Percentiles rank a stretch among this genome's conserved stretches.
phyloP scores from a whole-genome alignment of 1,140 invertebrate species.

The Heliconius nattereri region DNA sequence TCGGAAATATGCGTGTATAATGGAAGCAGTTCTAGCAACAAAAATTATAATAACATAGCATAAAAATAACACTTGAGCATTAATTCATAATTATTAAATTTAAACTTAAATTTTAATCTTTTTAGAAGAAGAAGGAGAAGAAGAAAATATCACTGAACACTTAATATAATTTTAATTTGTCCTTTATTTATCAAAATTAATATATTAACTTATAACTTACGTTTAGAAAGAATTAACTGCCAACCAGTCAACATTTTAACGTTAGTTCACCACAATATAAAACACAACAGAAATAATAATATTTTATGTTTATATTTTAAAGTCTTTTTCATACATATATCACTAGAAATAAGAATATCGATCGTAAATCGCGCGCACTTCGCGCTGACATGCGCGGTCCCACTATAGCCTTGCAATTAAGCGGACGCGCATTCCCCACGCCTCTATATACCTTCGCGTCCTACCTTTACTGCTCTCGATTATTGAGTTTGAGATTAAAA shows the following conservation, averaged over 20 bases:
- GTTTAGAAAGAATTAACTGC: slow-evolving; percentile 67
- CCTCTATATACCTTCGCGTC: slow-evolving; percentile 58
- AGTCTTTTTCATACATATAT: background rate
- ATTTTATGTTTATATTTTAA: slow-evolving; percentile 7
- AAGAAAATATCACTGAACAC: no score
- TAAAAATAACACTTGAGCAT: background rate
- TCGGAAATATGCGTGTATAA: background rate
- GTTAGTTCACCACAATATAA: slow-evolving; percentile 22
- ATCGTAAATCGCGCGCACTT: slow-evolving; percentile 31
- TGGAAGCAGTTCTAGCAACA: background rate
- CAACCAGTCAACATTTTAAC: slow-evolving; percentile 68
- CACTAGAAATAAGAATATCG: slow-evolving; percentile 16
- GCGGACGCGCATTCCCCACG: slow-evolving; percentile 50
- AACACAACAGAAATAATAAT: background rate
- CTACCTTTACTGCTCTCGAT: slow-evolving; percentile 15
- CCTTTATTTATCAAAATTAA: no score
- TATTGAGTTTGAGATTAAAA: background rate
- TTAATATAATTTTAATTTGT: background rate
- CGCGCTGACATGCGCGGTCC: slow-evolving; percentile 42
- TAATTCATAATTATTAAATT: background rate
- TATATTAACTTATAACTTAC: slow-evolving; percentile 50
- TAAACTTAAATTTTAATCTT: background rate
- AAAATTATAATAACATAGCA: background rate
- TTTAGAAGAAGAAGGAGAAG: no score
- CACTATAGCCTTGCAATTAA: slow-evolving; percentile 49